phyloP scores from a whole-genome alignment of 2,113 vertebrate genomes.

The Podarcis raffonei region DNA sequence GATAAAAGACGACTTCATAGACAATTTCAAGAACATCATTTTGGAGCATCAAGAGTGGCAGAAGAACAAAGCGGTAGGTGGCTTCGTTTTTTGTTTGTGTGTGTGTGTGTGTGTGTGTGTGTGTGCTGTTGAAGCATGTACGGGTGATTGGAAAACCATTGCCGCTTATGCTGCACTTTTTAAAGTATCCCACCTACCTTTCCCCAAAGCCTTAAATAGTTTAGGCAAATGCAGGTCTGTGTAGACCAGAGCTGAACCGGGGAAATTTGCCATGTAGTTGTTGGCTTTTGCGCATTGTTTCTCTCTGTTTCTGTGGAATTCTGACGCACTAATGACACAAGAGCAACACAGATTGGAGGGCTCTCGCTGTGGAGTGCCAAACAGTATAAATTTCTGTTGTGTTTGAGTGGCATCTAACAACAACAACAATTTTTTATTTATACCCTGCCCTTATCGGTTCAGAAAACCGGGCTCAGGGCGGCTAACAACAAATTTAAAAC shows the following conservation, averaged over 20 bases:
- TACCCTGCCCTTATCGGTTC: no score
- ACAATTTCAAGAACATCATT: constrained; percentile 77
- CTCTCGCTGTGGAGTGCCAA: neutral
- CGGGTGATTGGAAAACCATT: neutral
- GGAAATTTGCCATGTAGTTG: neutral
- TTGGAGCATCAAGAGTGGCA: constrained; percentile 87
- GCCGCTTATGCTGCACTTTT: fast-evolving
- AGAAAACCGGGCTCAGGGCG: no score
- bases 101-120: no score
- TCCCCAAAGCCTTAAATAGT: no score
- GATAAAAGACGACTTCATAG: constrained; percentile 81
- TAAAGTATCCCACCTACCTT: neutral
- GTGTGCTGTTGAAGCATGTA: neutral
- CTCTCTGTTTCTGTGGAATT: neutral
- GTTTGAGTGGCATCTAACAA: neutral
- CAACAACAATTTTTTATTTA: no score
- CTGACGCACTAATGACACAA: neutral
- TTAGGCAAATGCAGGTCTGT: neutral
- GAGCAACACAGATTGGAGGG: neutral
- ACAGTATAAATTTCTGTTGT: neutral
- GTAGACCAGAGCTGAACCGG: neutral
- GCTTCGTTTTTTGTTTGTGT: neutral
- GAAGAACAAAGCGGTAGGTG: constrained; percentile 74
- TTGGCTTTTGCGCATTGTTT: neutral
- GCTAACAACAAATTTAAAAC: no score